Conservation (phyloP, 2,113 vertebrate species). For the Heloderma charlesbogerti region DNA sequence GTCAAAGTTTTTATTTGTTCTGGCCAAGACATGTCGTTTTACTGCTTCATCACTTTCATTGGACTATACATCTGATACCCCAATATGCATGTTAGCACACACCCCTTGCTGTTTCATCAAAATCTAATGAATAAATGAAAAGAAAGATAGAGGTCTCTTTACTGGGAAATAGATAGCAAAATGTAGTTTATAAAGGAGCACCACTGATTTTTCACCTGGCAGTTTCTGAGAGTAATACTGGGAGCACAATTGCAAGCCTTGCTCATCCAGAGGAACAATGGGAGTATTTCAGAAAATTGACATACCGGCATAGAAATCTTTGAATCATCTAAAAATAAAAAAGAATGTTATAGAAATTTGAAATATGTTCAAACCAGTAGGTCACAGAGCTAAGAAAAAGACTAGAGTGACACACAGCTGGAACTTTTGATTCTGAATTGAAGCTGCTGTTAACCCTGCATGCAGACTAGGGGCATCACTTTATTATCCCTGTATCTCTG, state of each 20-base stretch:
- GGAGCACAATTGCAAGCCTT: neutral
- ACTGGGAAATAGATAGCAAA: neutral
- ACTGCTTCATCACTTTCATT: conserved; percentile 66
- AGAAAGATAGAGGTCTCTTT: conserved; percentile 11
- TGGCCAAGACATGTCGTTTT: conserved; percentile 74
- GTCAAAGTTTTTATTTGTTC: conserved; percentile 73
- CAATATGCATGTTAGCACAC: neutral
- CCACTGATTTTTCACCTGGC: conserved; percentile 17
- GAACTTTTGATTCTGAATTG: neutral
- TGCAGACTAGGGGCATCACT: neutral
- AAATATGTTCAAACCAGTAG: neutral
- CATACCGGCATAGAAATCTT: neutral
- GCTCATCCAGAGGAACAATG: neutral
- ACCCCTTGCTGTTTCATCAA: conserved; percentile 9
- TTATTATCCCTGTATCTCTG: neutral
- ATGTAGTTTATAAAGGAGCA: conserved; percentile 5
- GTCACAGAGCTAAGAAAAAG: neutral
- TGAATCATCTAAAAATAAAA: neutral
- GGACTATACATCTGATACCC: conserved; percentile 42
- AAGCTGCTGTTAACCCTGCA: neutral
- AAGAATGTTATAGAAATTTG: neutral
- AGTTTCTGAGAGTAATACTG: conserved; percentile 7
- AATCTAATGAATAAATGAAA: conserved; percentile 33
- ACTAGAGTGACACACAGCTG: neutral
- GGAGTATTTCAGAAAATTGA: conserved; percentile 6